A percentile compares a stretch with the other conserved stretches of the same genome.
Evolutionary conservation across 2,888 invertebrate species (phyloP).

Genomic region (Macrophya annulata): DNA sequence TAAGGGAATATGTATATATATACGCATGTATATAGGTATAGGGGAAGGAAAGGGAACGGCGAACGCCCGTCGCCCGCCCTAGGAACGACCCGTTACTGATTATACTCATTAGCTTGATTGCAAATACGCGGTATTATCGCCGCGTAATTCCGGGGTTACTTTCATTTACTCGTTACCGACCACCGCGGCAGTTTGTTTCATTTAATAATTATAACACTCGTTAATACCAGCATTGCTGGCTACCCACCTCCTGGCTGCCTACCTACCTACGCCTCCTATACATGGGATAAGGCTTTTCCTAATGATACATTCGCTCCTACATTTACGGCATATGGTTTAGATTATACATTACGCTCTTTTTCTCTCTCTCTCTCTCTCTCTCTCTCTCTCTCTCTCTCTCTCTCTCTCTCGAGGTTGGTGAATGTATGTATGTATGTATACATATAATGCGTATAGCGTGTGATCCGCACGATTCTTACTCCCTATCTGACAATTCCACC

Average conservation of each 20-base stretch:
- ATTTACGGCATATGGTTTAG: slow-evolving; percentile 53
- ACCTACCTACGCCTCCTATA: neutral
- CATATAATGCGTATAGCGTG: neutral
- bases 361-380: too few species aligned
- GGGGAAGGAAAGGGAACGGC: neutral
- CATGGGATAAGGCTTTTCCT: slow-evolving; percentile 46
- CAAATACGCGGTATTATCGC: slow-evolving; percentile 69
- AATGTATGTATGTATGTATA: neutral
- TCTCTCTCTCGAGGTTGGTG: slow-evolving; percentile 9
- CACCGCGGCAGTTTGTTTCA: slow-evolving; percentile 62
- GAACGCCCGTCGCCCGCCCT: slow-evolving; percentile 41
- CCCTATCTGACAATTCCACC: neutral
- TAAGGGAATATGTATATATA: neutral
- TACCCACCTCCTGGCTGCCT: neutral
- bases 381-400: neutral
- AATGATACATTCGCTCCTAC: slow-evolving; percentile 46
- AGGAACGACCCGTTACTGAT: slow-evolving; percentile 63
- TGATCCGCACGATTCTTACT: neutral
- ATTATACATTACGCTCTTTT: slow-evolving; percentile 42
- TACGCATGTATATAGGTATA: too few species aligned
- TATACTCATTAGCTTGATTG: slow-evolving; percentile 74
- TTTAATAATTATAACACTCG: slow-evolving; percentile 58
- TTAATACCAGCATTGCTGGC: slow-evolving; percentile 46
- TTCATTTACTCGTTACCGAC: slow-evolving; percentile 65
- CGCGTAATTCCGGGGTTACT: slow-evolving; percentile 64